A percentile compares a stretch with the other conserved stretches of the same genome.
Conservation (phyloP, 2,113 vertebrate species). For the Capricornis sumatraensis region DNA sequence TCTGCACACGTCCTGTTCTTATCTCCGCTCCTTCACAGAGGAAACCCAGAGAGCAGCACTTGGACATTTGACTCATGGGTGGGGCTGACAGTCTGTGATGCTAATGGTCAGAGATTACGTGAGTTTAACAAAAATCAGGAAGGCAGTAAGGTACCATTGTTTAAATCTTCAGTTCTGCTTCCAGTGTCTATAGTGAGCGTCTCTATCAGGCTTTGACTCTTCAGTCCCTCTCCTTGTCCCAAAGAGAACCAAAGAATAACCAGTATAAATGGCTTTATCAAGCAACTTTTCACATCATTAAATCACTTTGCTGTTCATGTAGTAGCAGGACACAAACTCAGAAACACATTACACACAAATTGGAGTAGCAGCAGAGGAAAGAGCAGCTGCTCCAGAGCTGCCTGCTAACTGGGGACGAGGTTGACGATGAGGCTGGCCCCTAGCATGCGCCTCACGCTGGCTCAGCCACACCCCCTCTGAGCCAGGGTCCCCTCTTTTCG, state of each 20-base stretch:
- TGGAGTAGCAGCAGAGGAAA: neutral
- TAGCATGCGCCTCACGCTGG: no score
- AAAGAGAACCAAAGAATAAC: neutral
- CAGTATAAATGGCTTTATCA: neutral
- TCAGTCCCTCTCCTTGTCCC: neutral
- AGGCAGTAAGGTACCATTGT: neutral
- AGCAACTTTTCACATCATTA: neutral
- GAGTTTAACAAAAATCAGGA: neutral
- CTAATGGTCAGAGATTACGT: neutral
- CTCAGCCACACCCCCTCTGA: neutral
- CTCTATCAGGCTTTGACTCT: neutral
- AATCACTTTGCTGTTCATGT: neutral
- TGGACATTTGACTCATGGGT: neutral
- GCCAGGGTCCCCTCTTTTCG: neutral
- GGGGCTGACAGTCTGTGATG: neutral
- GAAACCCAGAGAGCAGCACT: neutral
- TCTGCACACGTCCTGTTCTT: neutral
- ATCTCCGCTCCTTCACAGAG: neutral
- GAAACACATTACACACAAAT: neutral
- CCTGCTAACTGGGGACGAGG: neutral
- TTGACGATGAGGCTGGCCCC: neutral
- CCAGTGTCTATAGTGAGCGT: neutral
- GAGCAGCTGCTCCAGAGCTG: neutral
- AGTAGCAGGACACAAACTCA: neutral
- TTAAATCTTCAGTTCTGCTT: conserved; percentile 4